phyloP scores from a whole-genome alignment of 2,113 vertebrate genomes.

The Phoenicopterus ruber region DNA sequence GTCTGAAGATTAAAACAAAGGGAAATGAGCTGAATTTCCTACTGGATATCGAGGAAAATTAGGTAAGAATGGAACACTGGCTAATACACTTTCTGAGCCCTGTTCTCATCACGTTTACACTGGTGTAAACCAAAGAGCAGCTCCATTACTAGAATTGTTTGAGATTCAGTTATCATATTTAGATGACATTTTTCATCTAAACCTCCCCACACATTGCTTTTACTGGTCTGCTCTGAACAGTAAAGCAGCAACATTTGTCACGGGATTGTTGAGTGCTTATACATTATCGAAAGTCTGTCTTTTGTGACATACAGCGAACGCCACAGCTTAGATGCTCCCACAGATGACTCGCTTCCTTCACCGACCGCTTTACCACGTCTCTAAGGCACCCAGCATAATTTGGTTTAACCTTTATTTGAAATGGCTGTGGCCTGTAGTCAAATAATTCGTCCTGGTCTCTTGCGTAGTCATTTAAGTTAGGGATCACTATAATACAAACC shows the following conservation, averaged over 20 bases:
- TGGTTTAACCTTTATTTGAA: background rate
- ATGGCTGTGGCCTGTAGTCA: background rate
- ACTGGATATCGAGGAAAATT: background rate
- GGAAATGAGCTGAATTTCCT: background rate
- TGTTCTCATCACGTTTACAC: background rate
- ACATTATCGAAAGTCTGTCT: background rate
- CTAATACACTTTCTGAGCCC: background rate
- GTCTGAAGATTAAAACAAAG: background rate
- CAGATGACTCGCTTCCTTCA: background rate
- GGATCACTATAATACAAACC: background rate
- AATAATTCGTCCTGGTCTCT: background rate
- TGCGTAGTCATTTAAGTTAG: background rate
- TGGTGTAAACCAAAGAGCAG: background rate
- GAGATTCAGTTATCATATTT: background rate
- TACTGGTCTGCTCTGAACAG: background rate
- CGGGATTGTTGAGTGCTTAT: background rate
- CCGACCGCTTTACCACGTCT: fast-evolving
- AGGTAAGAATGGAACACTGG: background rate
- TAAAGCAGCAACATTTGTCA: background rate
- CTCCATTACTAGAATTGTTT: background rate
- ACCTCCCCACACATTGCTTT: background rate
- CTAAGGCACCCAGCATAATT: background rate
- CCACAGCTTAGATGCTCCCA: background rate
- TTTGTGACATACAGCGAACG: background rate
- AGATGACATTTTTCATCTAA: background rate